Conservation (phyloP, 2,113 vertebrate species). For the Tamias sibiricus region DNA sequence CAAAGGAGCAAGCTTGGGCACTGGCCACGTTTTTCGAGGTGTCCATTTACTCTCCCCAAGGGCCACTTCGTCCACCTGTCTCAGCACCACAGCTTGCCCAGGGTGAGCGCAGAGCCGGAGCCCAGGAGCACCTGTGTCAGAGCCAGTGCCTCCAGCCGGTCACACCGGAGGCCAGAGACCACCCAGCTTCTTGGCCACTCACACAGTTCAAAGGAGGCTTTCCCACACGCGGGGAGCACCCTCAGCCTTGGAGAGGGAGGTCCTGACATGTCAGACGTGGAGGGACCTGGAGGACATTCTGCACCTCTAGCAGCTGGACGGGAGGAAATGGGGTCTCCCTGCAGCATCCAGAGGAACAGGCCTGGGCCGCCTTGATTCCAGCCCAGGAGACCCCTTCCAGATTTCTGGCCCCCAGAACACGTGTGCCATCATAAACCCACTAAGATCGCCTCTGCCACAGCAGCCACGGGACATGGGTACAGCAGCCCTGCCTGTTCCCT, state of each 20-base stretch:
- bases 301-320: neutral
- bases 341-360: too few species aligned
- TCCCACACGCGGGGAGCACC: rapidly evolving
- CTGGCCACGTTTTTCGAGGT: too few species aligned
- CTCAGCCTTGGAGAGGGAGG: rapidly evolving
- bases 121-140: neutral
- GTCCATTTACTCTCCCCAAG: too few species aligned
- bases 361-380: too few species aligned
- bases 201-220: rapidly evolving
- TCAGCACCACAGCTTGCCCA: rapidly evolving
- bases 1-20: too few species aligned
- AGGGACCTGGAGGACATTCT: rapidly evolving
- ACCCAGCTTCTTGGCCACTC: rapidly evolving
- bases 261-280: rapidly evolving
- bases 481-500: neutral
- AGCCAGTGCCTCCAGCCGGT: neutral
- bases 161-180: rapidly evolving
- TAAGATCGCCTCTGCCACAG: neutral
- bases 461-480: neutral
- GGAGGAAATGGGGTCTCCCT: neutral
- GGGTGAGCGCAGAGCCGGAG: neutral
- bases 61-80: too few species aligned
- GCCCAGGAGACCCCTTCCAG: neutral
- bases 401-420: neutral
- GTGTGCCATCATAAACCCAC: neutral